phyloP scores from a whole-genome alignment of 2,888 invertebrate genomes.

The Leptinotarsa haldemani region DNA sequence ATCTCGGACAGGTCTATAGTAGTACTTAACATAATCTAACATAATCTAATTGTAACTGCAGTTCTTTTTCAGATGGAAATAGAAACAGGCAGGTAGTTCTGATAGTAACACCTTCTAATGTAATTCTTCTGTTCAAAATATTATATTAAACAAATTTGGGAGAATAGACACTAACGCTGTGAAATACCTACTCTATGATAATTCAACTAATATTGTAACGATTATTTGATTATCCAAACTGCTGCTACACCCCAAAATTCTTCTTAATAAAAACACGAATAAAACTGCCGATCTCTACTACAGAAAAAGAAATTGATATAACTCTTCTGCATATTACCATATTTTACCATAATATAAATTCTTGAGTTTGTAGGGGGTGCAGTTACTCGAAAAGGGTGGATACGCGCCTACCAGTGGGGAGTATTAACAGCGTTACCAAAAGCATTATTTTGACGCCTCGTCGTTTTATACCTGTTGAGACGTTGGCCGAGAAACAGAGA shows the following conservation, averaged over 20 bases:
- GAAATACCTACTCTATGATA: too few relatives aligned
- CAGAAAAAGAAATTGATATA: constrained; percentile 12
- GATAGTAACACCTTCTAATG: neutral
- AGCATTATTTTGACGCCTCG: constrained; percentile 29
- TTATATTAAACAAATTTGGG: too few relatives aligned
- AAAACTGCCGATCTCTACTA: neutral
- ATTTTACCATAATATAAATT: constrained; percentile 52
- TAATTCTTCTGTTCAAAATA: neutral
- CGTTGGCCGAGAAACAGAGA: neutral
- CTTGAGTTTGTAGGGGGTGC: constrained; percentile 42
- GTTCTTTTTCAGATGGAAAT: neutral
- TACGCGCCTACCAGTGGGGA: constrained; percentile 38
- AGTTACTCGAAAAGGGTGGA: constrained; percentile 50
- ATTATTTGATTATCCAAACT: neutral
- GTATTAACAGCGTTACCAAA: constrained; percentile 38
- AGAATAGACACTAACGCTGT: too few relatives aligned
- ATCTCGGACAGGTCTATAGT: too few relatives aligned
- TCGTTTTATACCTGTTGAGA: constrained; percentile 23
- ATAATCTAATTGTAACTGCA: neutral
- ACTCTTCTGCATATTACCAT: constrained; percentile 48
- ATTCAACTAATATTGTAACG: neutral
- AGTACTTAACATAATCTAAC: too few relatives aligned
- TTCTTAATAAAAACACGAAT: neutral
- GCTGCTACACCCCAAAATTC: neutral
- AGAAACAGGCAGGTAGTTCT: neutral